These are phyloP conservation scores for Aphelenchoides avenae DNA, from an alignment of 1,140 invertebrate genomes.

Conservation along the genomic window DNA sequence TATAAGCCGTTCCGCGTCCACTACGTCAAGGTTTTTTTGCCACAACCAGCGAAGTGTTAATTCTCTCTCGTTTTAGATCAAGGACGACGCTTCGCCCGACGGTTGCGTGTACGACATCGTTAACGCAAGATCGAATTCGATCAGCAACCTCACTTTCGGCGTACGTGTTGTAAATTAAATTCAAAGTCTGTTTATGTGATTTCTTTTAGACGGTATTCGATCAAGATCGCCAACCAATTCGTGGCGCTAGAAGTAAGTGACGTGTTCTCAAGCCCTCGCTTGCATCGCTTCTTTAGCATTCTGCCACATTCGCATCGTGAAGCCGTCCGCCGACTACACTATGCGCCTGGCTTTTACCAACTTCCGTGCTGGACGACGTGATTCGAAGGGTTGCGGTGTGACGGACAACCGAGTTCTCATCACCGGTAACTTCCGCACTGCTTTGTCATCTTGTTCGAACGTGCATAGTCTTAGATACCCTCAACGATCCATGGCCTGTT, in stretches of 20 bases:
- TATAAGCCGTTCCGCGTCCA: constrained; percentile 36
- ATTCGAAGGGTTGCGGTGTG: constrained; percentile 2
- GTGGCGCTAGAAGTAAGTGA: too few relatives aligned
- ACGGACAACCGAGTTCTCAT: constrained; percentile 28
- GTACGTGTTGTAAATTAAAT: too few relatives aligned
- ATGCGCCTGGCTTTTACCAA: constrained; percentile 35
- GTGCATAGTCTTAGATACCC: constrained; percentile 15
- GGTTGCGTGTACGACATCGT: too few relatives aligned
- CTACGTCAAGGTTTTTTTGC: constrained; percentile 38
- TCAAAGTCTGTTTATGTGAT: too few relatives aligned
- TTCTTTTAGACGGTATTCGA: too few relatives aligned
- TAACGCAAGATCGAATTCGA: too few relatives aligned
- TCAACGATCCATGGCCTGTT: constrained; percentile 24
- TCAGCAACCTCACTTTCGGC: too few relatives aligned
- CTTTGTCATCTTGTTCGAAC: neutral
- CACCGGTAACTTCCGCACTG: constrained; percentile 5
- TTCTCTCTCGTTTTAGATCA: too few relatives aligned
- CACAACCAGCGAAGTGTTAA: too few relatives aligned
- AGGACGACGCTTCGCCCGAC: too few relatives aligned
- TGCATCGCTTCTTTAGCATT: constrained; percentile 35
- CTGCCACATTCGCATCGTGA: constrained; percentile 43
- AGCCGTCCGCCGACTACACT: constrained; percentile 36
- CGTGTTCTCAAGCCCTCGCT: too few relatives aligned
- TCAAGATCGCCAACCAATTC: too few relatives aligned
- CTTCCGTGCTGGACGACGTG: constrained; percentile 27